Evolutionary conservation across 2,113 vertebrate genomes (phyloP), one percentile per base, ranked within the genome.

Genomic region (Verasper variegatus): DNA sequence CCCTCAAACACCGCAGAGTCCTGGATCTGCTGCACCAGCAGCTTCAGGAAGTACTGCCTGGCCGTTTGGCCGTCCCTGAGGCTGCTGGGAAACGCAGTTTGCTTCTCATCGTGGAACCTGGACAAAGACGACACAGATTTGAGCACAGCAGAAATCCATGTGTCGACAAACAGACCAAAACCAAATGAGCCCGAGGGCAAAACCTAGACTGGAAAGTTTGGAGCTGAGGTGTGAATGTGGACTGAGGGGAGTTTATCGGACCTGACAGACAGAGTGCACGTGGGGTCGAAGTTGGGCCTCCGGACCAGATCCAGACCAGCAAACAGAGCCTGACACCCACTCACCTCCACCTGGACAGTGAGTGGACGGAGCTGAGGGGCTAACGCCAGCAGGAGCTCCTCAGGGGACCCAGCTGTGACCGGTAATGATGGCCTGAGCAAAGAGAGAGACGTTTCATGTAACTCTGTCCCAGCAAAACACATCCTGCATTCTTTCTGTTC

Each of bases 261-360:
- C 55, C 88, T 90, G 87, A 98, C 85, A 66, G 95, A 94, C 81
- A 98, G 94, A 24, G 88, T 71, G 37, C 85, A 92, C 24, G 88
- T 89, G 68, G 97, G 96, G 91, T 91, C 93, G 78, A 98, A 98
- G 78, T 89, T 93, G 17, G 83, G 74, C 80, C 92, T 94, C 63
- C 92, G 94, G 86, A 98, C 94, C 86, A 92, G 92, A 69, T 92
- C 88, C 82, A 98, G 82, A 60, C 95, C 96, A 42, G 94, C 96
- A 14, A 78, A 86, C 93, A 97, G 95, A 69, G 95, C 91, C 73
- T 88, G 85, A 23, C 93, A 92, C 71, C 87, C 76, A 17, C 86
- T 89, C 88, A 98, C 93, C 78, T 89, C 92, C 88, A 98, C 86
- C 68, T 90, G 87, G 83, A 93, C 54, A 0, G 56, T 66, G 56